Base-by-base conservation (phyloP, 2,888 invertebrate genomes). In the Lagria hirta region DNA sequence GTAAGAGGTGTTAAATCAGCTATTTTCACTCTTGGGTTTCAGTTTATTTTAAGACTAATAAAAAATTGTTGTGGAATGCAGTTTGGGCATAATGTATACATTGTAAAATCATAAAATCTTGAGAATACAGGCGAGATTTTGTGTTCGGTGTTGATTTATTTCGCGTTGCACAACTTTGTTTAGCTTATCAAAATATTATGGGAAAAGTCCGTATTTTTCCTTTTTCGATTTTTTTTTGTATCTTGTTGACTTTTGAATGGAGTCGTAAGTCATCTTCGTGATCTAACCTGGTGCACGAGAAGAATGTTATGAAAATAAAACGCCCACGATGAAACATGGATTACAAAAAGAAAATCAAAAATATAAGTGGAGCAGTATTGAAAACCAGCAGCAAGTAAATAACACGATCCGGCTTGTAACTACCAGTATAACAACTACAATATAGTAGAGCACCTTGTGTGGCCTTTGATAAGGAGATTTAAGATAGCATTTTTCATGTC, bases 301-400 rank as follows among this genome's bases (percentile, higher is more conserved):
- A n/a, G 5, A 24, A 24, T 5, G 4, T n/a, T 36, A 33, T 44
- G 44, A 37, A 44, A 47, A 47, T 13, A 18, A 26, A 37, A 30
- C 42, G 47, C 43, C 37, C 36, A 42, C 41, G 35, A 41, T n/a
- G 36, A 10, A 8, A n/a, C 6, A 29, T 29, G 16, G 11, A 21
- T 12, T 8, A 26, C 11, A 24, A 46, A n/a, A n/a, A n/a, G n/a
- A n/a, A n/a, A n/a, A n/a, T n/a, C n/a, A n/a, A n/a, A n/a, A n/a
- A n/a, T n/a, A n/a, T n/a, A n/a, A 34, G 13, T 8, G 12, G 24
- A 6, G 13, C 12, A 20, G 18, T 32, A 38, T 35, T 35, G 40
- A 45, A 47, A 43, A 47, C 47, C 42, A 37, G 47, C 42, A 47
- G 47, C 47, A 43, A 47, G 47, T 47, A 42, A 47, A 42, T 45